These are phyloP conservation scores for Corydoras maculifer DNA, from an alignment of 2,113 vertebrate species.

Conservation along the genomic window DNA sequence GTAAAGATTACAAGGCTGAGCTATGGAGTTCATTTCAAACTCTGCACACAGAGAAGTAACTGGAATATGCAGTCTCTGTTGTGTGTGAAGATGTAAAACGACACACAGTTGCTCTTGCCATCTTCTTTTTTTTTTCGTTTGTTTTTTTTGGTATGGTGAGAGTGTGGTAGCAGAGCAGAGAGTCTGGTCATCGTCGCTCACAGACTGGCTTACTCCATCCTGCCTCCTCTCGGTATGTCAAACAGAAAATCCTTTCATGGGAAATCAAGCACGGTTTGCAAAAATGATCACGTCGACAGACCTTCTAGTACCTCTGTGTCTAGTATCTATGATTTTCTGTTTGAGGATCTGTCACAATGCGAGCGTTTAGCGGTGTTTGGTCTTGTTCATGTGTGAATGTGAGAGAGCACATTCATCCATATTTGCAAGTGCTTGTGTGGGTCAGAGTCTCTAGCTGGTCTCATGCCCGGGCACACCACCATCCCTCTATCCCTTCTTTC, in stretches of 20 bases:
- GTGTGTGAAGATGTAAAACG: too few relatives aligned
- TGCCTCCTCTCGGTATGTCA: background rate
- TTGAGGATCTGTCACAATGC: constrained; percentile 11
- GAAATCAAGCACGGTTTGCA: constrained; percentile 1
- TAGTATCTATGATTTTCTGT: background rate
- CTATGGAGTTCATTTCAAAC: too few relatives aligned
- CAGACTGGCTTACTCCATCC: constrained; percentile 7
- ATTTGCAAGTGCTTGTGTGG: constrained; percentile 22
- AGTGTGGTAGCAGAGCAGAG: constrained; percentile 1
- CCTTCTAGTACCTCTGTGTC: too few relatives aligned
- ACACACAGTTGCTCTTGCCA: background rate
- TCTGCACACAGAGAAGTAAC: too few relatives aligned
- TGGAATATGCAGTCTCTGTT: too few relatives aligned
- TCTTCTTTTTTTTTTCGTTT: background rate
- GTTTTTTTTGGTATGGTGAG: background rate
- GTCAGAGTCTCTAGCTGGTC: constrained; percentile 28
- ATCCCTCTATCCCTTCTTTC: constrained; percentile 38
- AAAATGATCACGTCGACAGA: background rate
- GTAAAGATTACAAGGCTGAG: too few relatives aligned
- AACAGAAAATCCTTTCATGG: background rate
- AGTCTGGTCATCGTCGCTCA: background rate
- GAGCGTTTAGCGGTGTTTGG: background rate
- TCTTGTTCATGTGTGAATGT: background rate
- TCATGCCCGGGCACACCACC: constrained; percentile 26
- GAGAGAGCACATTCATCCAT: background rate